Base-by-base conservation (phyloP, 2,113 vertebrate genomes). In the Myodes glareolus region DNA sequence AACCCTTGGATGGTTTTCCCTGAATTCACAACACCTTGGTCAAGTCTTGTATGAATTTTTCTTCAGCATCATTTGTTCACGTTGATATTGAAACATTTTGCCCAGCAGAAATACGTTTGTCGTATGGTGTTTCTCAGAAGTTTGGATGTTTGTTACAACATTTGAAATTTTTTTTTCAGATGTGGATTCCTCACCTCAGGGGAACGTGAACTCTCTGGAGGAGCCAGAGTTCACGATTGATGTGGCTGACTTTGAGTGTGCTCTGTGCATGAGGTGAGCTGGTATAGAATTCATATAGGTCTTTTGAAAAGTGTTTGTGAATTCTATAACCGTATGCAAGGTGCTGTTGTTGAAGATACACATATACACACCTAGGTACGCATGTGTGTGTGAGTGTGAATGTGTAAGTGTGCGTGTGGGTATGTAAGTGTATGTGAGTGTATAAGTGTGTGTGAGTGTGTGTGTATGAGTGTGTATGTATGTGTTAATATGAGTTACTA, bases 261-360 rank as follows among this genome's bases (percentile, higher is more conserved):
- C 99, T 36, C 99, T 99, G 77, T 99, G 99, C 96, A 99, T 99
- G 99, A 99, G 99, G 99, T 99, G 98, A 0, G 95, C 70, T 58
- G 95, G 14, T 29, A 1, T 7, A 91, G 77, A 91, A 17, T 36
- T 36, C 81, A 12, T 72, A 76, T 92, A 17, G 1, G 19, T 47
- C 52, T 63, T 1, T 73, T 29, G 45, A 78, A 63, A 63, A 42
- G 21, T 27, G 27, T 93, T 82, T 77, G 42, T 94, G 80, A 92
- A 82, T 94, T 92, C 61, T 94, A 76, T 88, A 42, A 61, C 33
- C 61, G 47, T 55, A 68, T 0, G 1, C 36, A 88, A 27, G 21
- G 36, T 11, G 12, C n/a, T 52, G 21, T 11, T 63, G 8, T n/a
- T 39, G 36, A 27, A 55, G 31, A 55, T 6, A 39, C 52, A 85